phyloP scores from a whole-genome alignment of 2,113 vertebrate genomes.

The Scolopax mira region DNA sequence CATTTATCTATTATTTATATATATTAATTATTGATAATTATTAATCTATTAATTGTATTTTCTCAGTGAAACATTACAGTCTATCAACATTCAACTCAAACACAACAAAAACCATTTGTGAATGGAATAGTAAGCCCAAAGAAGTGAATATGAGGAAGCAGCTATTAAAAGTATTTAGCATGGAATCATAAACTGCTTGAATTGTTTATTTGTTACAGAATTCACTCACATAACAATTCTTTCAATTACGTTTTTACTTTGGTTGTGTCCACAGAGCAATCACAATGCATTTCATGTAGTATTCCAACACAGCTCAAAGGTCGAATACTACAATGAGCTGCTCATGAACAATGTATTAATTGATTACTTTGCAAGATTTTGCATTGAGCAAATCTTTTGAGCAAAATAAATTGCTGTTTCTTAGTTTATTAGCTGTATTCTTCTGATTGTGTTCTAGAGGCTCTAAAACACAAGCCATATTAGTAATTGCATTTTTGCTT shows the following conservation, averaged over 20 bases:
- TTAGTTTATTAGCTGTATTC: not conserved
- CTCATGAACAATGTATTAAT: slow-evolving; percentile 6
- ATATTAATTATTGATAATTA: not conserved
- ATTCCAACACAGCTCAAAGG: not conserved
- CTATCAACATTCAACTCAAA: not conserved
- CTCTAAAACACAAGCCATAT: not conserved
- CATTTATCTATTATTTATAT: not conserved
- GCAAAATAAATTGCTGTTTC: not conserved
- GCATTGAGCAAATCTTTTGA: not conserved
- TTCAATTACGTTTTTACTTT: slow-evolving; percentile 12
- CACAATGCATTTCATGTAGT: not conserved
- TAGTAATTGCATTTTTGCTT: not conserved
- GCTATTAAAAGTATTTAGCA: not conserved
- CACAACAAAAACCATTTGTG: not conserved
- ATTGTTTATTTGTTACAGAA: not conserved
- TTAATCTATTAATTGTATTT: not conserved
- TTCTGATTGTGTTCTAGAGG: not conserved
- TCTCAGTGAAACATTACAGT: not conserved
- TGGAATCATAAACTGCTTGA: not conserved
- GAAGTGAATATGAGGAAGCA: not conserved
- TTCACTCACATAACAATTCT: not conserved
- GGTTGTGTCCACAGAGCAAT: not conserved
- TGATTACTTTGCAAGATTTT: not conserved
- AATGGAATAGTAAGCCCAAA: not conserved
- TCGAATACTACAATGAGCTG: not conserved